These are phyloP conservation scores for Cabera pusaria DNA, from an alignment of 2,888 invertebrate genomes.

Conservation along the genomic window DNA sequence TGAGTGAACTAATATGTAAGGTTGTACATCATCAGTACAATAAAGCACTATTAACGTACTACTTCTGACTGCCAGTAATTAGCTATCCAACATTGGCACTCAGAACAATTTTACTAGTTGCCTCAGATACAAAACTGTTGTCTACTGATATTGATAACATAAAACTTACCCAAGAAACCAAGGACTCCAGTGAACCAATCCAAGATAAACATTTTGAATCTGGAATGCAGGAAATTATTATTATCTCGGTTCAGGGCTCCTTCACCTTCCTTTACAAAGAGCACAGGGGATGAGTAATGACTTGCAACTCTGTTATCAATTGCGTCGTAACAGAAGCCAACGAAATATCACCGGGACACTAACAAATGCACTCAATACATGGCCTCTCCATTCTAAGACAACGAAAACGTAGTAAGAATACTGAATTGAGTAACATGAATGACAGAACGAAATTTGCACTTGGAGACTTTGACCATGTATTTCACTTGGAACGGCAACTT, in stretches of 20 bases:
- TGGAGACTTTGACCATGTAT: slow-evolving; percentile 53
- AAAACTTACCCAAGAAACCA: slow-evolving; percentile 93
- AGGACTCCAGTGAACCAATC: slow-evolving; percentile 98
- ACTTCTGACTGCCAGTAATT: too few species aligned
- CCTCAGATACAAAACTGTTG: too few species aligned
- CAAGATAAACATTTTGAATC: slow-evolving; percentile 94
- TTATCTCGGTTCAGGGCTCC: slow-evolving; percentile 40
- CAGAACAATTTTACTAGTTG: too few species aligned
- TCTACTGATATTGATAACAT: slow-evolving; percentile 15
- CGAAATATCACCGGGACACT: slow-evolving; percentile 36
- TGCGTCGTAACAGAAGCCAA: slow-evolving; percentile 47
- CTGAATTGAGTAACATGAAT: slow-evolving; percentile 74
- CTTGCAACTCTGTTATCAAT: slow-evolving; percentile 64
- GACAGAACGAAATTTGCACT: slow-evolving; percentile 74
- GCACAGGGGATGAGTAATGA: slow-evolving; percentile 56
- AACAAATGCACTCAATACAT: slow-evolving; percentile 35
- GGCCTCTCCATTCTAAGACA: slow-evolving; percentile 41
- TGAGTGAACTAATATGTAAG: too few species aligned
- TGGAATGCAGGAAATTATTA: slow-evolving; percentile 57
- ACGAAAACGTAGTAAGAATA: slow-evolving; percentile 57
- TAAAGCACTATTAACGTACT: too few species aligned
- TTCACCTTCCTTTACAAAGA: slow-evolving; percentile 56
- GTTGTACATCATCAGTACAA: too few species aligned
- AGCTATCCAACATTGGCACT: too few species aligned
- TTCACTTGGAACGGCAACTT: slow-evolving; percentile 38